Evolutionary conservation across 2,888 invertebrate species (phyloP).

Genomic region (Hesperia comma): DNA sequence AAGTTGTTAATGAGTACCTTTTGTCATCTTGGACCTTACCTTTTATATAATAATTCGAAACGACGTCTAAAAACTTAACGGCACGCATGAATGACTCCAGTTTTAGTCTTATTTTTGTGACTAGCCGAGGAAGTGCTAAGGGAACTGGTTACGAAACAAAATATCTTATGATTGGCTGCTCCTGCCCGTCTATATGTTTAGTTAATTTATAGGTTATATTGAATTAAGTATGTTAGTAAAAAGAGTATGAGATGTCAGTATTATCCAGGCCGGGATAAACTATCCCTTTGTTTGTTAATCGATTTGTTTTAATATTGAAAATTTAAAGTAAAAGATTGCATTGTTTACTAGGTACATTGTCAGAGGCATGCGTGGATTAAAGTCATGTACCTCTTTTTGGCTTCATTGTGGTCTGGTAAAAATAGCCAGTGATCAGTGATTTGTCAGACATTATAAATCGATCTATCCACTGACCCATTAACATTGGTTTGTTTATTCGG

Average conservation of each 20-base stretch:
- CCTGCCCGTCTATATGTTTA: too few species aligned
- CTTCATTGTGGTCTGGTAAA: too few species aligned
- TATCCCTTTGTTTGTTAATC: too few species aligned
- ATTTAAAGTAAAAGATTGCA: too few species aligned
- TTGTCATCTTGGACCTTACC: background rate
- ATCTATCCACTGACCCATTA: background rate
- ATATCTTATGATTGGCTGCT: background rate
- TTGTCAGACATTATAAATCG: background rate
- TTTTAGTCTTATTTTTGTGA: constrained; percentile 4
- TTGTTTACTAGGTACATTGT: too few species aligned
- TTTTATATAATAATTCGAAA: background rate
- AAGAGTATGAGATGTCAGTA: too few species aligned
- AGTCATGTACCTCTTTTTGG: too few species aligned
- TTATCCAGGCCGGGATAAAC: too few species aligned
- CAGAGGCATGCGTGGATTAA: too few species aligned
- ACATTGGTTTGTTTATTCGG: background rate
- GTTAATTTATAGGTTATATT: too few species aligned
- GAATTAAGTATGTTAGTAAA: too few species aligned
- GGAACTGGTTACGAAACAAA: constrained; percentile 1
- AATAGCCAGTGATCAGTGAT: background rate
- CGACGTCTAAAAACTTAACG: background rate
- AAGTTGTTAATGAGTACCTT: background rate
- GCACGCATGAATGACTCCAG: background rate
- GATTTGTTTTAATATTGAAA: too few species aligned
- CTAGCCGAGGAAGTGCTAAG: background rate